Base-by-base conservation (phyloP, 1,140 invertebrate genomes). In the Meloidogyne chitwoodi region DNA sequence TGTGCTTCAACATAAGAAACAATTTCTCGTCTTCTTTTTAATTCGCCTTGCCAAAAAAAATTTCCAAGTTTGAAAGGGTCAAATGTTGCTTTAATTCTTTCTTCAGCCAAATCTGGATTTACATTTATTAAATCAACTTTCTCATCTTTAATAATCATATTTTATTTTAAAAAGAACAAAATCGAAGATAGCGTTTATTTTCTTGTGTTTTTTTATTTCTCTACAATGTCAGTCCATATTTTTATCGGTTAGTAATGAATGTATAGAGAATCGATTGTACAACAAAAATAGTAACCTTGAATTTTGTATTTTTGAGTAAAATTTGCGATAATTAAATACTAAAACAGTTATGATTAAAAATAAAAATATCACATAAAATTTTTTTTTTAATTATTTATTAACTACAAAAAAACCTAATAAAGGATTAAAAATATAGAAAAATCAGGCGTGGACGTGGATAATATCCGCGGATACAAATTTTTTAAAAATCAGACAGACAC, bases 31-130 rank as follows among this genome's bases (percentile, higher is more conserved):
- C 81, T 65, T 8, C 77, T 38, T 16, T 68, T 24, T 64, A 81
- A 61, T 29, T 71, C 26, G 27, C 91, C 91, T 26, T 93, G 93
- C 88, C 93, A 92, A 65, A 94, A 88, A 48, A 93, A 89, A 85
- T 92, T 87, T 0, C 92, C 93, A 75, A 95, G 88, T 87, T 94
- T 93, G 71, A 88, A 84, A 1, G 91, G 91, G 82, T 72, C 70
- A 29, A 77, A 83, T 2, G 68, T 82, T 3, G 78, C 70, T 48
- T 71, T 72, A 3, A 27, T 44, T 1, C 82, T 66, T 44, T 82
- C 82, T 22, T 79, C 71, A 14, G 82, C 78, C 16, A 83, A 61
- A 65, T 84, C 82, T 22, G 82, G 77, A 69, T 83, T 84, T 56
- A n/a, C 48, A 22, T 48, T 48, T 8, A 10, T 38, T 48, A 48